Percentiles rank a stretch among this genome's conserved stretches.
These are phyloP conservation scores for Himalopsyche japonica DNA, from an alignment of 2,888 invertebrate species.

Conservation along the genomic window DNA sequence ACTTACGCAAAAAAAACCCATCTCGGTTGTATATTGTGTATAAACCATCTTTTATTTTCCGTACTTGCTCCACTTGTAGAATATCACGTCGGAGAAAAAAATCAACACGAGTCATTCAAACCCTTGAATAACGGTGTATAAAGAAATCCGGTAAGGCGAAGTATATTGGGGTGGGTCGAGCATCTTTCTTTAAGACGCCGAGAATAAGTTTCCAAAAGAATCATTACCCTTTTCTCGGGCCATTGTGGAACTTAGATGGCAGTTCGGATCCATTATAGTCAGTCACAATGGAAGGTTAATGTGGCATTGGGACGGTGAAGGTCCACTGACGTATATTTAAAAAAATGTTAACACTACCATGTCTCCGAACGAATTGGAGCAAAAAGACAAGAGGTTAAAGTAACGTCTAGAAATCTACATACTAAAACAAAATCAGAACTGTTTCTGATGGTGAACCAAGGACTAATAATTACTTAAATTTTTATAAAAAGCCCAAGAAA, in stretches of 20 bases:
- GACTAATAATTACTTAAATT: no score
- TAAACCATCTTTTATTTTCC: no score
- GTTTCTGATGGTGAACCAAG: no score
- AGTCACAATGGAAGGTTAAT: slow-evolving; percentile 40
- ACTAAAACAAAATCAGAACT: no score
- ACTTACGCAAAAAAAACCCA: no score
- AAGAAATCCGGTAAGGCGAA: background rate
- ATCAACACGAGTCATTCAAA: background rate
- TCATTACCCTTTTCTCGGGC: slow-evolving; percentile 37
- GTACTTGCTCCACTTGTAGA: background rate
- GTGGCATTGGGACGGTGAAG: background rate
- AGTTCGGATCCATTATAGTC: slow-evolving; percentile 23
- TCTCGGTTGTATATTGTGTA: no score
- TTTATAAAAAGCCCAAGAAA: no score
- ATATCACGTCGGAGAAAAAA: background rate
- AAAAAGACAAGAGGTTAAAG: no score
- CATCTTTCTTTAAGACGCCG: background rate
- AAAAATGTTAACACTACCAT: background rate
- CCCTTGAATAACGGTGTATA: background rate
- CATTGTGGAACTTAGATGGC: background rate
- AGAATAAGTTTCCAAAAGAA: slow-evolving; percentile 22
- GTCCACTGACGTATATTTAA: background rate
- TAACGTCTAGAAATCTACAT: no score
- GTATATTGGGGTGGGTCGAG: background rate
- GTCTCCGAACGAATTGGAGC: background rate